Base-by-base conservation (phyloP, 2,888 invertebrate genomes). In the Tipula unca region DNA sequence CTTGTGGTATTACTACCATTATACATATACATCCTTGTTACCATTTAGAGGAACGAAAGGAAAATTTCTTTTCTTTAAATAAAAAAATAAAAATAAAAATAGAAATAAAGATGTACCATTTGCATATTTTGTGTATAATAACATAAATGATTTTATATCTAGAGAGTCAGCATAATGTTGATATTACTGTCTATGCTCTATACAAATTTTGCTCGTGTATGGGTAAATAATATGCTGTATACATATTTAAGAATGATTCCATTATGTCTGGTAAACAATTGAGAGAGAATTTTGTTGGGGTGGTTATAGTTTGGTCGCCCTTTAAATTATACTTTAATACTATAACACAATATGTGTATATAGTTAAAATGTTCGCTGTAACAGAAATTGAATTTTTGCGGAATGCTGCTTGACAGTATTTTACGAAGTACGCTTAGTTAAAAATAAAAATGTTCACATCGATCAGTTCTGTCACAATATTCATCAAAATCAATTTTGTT, bases 91-190 rank as follows among this genome's bases (percentile, higher is more conserved):
- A 42, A 5, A 42, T 4, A n/a, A 42, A 69, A 69, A 69, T 69
- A 69, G 69, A 69, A 69, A 69, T 69, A 25, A 69, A 69, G 69
- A 69, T 69, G 69, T 69, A 69, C 69, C 69, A 69, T 69, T 69
- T 69, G 69, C 69, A 69, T 69, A 69, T 69, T 69, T 69, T 69
- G 69, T 69, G 69, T 69, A n/a, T n/a, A 69, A 69, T 69, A 69
- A 69, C 69, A 69, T 69, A 69, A 69, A 69, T 69, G 69, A 69
- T 69, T 69, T 69, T 69, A 69, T 69, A 25, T 69, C 69, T 69
- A 25, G 69, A 69, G 69, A 69, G 69, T 69, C 69, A 69, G 69
- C 69, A 69, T 69, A 69, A 69, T 69, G 69, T 69, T 25, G 25
- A 69, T 69, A 69, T 69, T 69, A 69, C 69, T 69, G 69, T 69